Evolutionary conservation across 1,140 invertebrate genomes (phyloP).

Genomic region (Cyclina sinensis): DNA sequence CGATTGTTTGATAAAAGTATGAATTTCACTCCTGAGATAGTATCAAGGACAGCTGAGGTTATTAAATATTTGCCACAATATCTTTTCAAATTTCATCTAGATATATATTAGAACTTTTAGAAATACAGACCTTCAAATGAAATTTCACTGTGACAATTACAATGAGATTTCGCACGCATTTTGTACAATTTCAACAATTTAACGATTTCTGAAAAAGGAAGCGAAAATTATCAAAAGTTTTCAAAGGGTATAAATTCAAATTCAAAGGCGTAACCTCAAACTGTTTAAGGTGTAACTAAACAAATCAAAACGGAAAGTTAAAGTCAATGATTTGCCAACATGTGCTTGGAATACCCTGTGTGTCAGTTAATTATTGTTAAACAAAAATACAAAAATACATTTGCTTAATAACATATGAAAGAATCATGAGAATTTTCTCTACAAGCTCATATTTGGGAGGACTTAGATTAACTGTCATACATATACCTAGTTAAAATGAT

Average conservation of each 20-base stretch:
- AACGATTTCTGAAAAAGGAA: not conserved
- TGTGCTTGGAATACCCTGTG: not conserved
- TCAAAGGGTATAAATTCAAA: not conserved
- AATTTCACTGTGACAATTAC: not conserved
- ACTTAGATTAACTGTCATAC: too few species aligned
- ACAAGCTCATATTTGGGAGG: too few species aligned
- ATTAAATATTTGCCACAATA: not conserved
- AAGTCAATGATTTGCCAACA: too few species aligned
- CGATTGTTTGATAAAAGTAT: not conserved
- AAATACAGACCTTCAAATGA: not conserved
- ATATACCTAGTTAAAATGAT: too few species aligned
- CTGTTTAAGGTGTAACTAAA: not conserved
- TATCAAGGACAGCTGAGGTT: not conserved
- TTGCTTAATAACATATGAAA: too few species aligned
- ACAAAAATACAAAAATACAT: too few species aligned
- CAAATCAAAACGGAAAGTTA: not conserved
- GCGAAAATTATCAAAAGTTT: not conserved
- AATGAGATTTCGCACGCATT: not conserved
- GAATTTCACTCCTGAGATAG: not conserved
- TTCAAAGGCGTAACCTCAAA: too few species aligned
- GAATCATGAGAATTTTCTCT: too few species aligned
- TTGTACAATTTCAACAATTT: constrained; percentile 1
- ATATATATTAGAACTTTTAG: not conserved
- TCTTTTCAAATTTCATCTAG: not conserved
- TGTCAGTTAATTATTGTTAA: too few species aligned